phyloP scores from a whole-genome alignment of 2,888 invertebrate genomes.

The Ypsolopha scabrella region DNA sequence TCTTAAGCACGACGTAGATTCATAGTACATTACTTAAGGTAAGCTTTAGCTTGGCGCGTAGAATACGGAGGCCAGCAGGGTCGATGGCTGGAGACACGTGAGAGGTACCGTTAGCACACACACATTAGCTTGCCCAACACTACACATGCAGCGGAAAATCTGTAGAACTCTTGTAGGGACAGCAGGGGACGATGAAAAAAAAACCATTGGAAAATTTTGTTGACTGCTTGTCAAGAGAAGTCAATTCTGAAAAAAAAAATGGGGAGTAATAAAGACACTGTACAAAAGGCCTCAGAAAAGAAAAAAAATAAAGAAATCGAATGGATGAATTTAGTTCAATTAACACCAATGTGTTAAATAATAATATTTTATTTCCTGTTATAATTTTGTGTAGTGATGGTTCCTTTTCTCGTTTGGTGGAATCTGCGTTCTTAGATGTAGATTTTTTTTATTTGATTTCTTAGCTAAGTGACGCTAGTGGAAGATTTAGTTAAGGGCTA shows the following conservation, averaged over 20 bases:
- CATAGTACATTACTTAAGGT: slow-evolving; percentile 1
- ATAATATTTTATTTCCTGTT: too few relatives aligned
- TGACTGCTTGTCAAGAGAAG: not conserved
- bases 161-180: slow-evolving; percentile 34
- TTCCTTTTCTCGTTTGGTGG: too few relatives aligned
- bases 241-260: not conserved
- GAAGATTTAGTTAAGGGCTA: too few relatives aligned
- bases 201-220: not conserved
- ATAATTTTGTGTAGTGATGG: too few relatives aligned
- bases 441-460: too few relatives aligned
- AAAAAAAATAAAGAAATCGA: too few relatives aligned
- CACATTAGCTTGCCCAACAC: slow-evolving; percentile 32
- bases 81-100: slow-evolving; percentile 68
- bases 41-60: slow-evolving; percentile 35
- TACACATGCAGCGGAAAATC: slow-evolving; percentile 57
- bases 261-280: too few relatives aligned
- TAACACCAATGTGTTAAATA: too few relatives aligned
- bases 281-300: too few relatives aligned
- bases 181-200: slow-evolving; percentile 19
- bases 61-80: slow-evolving; percentile 62
- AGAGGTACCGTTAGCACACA: slow-evolving; percentile 59
- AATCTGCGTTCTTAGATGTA: too few relatives aligned
- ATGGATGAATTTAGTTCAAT: too few relatives aligned
- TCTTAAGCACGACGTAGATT: not conserved
- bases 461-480: too few relatives aligned